Evolutionary conservation across 35 echinoderm and acorn worm genomes (phyloP).

Genomic region (Ophiothrix spiculata): DNA sequence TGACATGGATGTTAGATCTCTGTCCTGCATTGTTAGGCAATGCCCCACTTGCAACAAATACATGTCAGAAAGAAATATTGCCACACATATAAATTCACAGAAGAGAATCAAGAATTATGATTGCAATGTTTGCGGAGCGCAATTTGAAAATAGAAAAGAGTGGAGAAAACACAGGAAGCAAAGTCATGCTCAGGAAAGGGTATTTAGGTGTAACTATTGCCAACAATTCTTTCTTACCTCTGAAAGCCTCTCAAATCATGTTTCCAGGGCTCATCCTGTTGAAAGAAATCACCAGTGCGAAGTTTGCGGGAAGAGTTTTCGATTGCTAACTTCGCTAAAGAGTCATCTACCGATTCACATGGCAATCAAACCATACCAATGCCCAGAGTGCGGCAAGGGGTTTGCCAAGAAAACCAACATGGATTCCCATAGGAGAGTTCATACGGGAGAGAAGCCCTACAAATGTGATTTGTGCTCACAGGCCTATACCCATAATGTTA

Average conservation of each 20-base stretch:
- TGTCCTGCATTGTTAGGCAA: not conserved
- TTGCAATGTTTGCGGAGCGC: not conserved
- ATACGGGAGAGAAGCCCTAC: constrained; percentile 82
- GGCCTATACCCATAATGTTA: constrained; percentile 89
- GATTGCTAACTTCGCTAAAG: constrained; percentile 12
- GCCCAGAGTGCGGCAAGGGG: constrained; percentile 61
- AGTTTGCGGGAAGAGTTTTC: constrained; percentile 73
- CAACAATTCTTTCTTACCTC: not conserved
- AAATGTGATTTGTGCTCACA: constrained; percentile 68
- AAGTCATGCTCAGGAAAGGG: not conserved
- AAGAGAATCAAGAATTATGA: not conserved
- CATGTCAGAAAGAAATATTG: not conserved
- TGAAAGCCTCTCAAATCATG: not conserved
- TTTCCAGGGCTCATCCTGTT: not conserved
- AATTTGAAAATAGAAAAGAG: not conserved
- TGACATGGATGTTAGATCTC: not conserved
- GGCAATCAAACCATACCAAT: constrained; percentile 66
- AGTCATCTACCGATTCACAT: constrained; percentile 55
- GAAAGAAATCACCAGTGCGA: constrained; percentile 42
- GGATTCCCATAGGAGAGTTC: constrained; percentile 59
- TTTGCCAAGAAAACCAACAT: constrained; percentile 72
- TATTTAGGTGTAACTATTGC: not conserved
- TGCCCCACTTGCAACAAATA: not conserved
- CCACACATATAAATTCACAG: not conserved
- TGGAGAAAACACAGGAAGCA: not conserved